A percentile compares a stretch with the other conserved stretches of the same genome.
phyloP scores from a whole-genome alignment of 2,888 invertebrate species.

The Sphecodes monilicornis region DNA sequence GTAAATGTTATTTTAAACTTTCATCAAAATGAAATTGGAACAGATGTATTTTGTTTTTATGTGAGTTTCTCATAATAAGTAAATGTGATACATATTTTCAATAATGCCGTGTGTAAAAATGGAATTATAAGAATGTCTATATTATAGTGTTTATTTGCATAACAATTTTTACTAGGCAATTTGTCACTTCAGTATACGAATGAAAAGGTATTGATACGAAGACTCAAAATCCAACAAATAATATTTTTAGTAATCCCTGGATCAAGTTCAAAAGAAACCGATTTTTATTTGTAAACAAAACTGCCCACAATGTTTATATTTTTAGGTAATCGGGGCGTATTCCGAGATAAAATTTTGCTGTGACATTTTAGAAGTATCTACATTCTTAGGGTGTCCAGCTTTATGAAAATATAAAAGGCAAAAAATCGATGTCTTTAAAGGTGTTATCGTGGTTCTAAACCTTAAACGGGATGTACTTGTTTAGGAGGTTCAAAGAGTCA shows the following conservation, averaged over 20 bases:
- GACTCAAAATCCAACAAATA: neutral
- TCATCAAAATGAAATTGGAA: neutral
- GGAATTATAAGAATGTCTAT: too few relatives aligned
- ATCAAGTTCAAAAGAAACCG: neutral
- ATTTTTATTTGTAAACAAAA: neutral
- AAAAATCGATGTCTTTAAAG: slow-evolving; percentile 10
- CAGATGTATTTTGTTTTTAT: neutral
- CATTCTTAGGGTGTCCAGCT: neutral
- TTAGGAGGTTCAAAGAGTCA: neutral
- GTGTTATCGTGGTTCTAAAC: neutral
- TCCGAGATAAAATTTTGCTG: neutral
- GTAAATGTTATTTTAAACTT: neutral
- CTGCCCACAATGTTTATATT: neutral
- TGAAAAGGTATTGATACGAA: neutral
- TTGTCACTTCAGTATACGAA: neutral
- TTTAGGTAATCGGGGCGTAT: neutral
- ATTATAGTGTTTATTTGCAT: too few relatives aligned
- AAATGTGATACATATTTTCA: too few relatives aligned
- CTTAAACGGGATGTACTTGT: slow-evolving; percentile 1
- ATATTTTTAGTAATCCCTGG: neutral
- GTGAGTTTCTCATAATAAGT: neutral
- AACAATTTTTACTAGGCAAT: neutral
- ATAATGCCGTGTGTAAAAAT: too few relatives aligned
- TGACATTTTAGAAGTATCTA: neutral
- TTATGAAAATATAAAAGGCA: neutral